phyloP scores from a whole-genome alignment of 2,113 vertebrate genomes.

The Lonchura striata region DNA sequence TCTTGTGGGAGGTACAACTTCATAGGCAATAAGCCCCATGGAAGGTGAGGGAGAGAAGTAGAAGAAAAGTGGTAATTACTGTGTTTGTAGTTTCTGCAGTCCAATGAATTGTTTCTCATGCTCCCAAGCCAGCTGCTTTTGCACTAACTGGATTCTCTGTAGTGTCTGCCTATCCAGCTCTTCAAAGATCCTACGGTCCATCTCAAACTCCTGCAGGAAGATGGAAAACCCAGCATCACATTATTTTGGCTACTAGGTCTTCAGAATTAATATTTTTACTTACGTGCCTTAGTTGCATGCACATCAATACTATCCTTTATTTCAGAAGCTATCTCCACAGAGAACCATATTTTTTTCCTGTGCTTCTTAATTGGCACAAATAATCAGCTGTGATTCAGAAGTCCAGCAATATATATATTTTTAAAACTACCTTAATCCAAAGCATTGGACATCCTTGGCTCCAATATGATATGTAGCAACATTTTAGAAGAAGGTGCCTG shows the following conservation, averaged over 20 bases:
- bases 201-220: constrained; percentile 78
- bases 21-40: background rate
- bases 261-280: background rate
- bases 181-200: constrained; percentile 78
- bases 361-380: background rate
- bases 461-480: background rate
- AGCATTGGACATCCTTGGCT: background rate
- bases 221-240: background rate
- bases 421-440: background rate
- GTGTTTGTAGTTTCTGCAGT: constrained; percentile 80
- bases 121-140: constrained; percentile 86
- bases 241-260: background rate
- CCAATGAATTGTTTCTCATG: constrained; percentile 76
- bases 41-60: background rate
- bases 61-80: constrained; percentile 64
- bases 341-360: background rate
- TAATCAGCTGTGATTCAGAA: background rate
- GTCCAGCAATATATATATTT: background rate
- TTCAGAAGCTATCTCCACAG: background rate
- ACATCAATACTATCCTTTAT: background rate
- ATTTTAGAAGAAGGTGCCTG: background rate
- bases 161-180: constrained; percentile 74
- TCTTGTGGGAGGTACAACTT: background rate
- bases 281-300: background rate
- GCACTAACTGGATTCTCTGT: constrained; percentile 72